These are phyloP conservation scores for Endomychus coccineus DNA, from an alignment of 2,888 invertebrate genomes.

Conservation along the genomic window DNA sequence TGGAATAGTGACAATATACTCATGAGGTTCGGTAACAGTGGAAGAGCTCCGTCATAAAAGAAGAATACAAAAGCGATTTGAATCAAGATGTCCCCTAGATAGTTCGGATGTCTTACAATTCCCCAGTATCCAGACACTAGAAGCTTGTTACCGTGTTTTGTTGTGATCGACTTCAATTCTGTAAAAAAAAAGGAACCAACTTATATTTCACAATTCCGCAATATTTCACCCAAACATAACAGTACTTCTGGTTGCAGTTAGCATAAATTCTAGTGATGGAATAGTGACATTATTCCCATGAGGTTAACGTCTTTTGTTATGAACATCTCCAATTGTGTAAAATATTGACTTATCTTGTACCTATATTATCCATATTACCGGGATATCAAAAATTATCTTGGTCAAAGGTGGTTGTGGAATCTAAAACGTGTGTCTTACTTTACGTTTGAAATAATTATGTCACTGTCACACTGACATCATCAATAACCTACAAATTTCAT, in stretches of 20 bases:
- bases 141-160: slow-evolving; percentile 69
- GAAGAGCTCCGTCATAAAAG: slow-evolving; percentile 44
- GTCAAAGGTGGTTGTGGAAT: no score
- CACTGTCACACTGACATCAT: no score
- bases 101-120: slow-evolving; percentile 79
- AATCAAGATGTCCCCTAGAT: slow-evolving; percentile 75
- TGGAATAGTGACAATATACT: slow-evolving; percentile 57
- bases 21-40: slow-evolving; percentile 52
- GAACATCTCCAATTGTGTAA: slow-evolving; percentile 65
- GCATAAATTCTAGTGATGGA: slow-evolving; percentile 62
- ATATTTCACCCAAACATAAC: slow-evolving; percentile 77
- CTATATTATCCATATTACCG: no score
- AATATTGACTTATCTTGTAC: no score
- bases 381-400: no score
- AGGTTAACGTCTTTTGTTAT: slow-evolving; percentile 65
- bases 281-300: slow-evolving; percentile 51
- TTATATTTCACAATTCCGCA: slow-evolving; percentile 66
- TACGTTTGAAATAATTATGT: no score
- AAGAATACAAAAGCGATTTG: slow-evolving; percentile 49
- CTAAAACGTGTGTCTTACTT: no score
- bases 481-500: no score
- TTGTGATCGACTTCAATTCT: slow-evolving; percentile 69
- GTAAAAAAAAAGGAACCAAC: slow-evolving; percentile 58
- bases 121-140: slow-evolving; percentile 77
- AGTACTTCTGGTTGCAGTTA: slow-evolving; percentile 66